These are phyloP conservation scores for Brachionus asplanchnoidis DNA, from an alignment of 1,140 invertebrate genomes.

Conservation along the genomic window DNA sequence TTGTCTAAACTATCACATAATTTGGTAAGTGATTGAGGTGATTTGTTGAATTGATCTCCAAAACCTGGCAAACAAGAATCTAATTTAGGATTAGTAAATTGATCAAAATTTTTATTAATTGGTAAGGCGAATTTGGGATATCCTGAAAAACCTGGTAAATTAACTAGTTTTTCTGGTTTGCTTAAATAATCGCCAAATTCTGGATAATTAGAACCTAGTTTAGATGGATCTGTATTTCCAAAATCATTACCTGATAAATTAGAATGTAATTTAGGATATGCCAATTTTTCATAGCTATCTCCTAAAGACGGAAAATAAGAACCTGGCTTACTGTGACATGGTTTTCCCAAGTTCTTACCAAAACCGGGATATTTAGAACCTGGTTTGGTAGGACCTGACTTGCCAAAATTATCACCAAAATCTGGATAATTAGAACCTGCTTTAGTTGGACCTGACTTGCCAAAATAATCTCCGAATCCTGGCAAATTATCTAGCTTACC, in stretches of 20 bases:
- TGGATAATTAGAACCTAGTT: neutral
- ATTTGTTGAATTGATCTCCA: neutral
- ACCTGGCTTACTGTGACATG: neutral
- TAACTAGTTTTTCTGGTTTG: neutral
- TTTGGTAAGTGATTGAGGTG: neutral
- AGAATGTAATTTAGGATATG: neutral
- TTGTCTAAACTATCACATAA: neutral
- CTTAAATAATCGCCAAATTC: neutral
- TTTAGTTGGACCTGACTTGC: neutral
- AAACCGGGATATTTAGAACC: neutral
- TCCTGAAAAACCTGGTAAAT: neutral
- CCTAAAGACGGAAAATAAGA: neutral
- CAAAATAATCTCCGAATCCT: neutral
- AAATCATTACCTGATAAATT: neutral
- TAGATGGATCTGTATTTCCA: neutral
- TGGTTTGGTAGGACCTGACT: neutral
- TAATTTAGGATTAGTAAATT: neutral
- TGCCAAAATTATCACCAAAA: neutral
- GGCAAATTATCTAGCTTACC: neutral
- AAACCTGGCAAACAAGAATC: neutral
- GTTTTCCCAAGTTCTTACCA: neutral
- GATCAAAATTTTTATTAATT: neutral
- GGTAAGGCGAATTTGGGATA: neutral
- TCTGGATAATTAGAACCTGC: neutral
- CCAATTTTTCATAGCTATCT: neutral